These are phyloP conservation scores for Halichondria panicea DNA, from an alignment of 37 sponge, comb jelly and placozoan species.

Conservation along the genomic window DNA sequence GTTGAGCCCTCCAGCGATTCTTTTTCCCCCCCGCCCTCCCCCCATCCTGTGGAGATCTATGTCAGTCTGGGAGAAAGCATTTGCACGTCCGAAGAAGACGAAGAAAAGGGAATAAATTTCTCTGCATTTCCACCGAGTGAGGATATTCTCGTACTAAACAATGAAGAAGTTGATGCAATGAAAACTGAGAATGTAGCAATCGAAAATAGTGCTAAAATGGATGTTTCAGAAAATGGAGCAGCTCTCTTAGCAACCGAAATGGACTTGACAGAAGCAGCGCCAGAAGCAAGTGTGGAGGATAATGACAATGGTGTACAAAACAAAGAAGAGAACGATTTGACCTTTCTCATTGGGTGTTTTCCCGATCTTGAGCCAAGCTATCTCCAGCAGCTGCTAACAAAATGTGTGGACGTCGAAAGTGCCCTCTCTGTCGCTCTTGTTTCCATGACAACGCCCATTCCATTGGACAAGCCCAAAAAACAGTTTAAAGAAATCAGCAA, in stretches of 20 bases:
- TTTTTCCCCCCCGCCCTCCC: too few relatives aligned
- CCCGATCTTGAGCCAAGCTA: conserved; percentile 18
- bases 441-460: conserved; percentile 3
- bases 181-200: background rate
- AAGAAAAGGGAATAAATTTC: too few relatives aligned
- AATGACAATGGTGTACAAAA: background rate
- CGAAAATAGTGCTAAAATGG: background rate
- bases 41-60: too few relatives aligned
- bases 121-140: too few relatives aligned
- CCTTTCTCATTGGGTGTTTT: conserved; percentile 44
- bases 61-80: too few relatives aligned
- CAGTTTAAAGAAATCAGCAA: too few relatives aligned
- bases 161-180: background rate
- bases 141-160: background rate
- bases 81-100: too few relatives aligned
- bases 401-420: conserved; percentile 6
- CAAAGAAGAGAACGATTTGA: conserved; percentile 15
- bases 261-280: background rate
- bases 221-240: background rate
- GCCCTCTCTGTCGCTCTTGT: conserved; percentile 1
- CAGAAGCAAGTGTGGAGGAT: background rate
- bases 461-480: too few relatives aligned
- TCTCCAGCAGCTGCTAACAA: conserved; percentile 6
- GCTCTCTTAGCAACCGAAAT: background rate
- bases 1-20: too few relatives aligned